These are phyloP conservation scores for Oscheius sp. DNA, from an alignment of 2,888 invertebrate species.

Conservation along the genomic window DNA sequence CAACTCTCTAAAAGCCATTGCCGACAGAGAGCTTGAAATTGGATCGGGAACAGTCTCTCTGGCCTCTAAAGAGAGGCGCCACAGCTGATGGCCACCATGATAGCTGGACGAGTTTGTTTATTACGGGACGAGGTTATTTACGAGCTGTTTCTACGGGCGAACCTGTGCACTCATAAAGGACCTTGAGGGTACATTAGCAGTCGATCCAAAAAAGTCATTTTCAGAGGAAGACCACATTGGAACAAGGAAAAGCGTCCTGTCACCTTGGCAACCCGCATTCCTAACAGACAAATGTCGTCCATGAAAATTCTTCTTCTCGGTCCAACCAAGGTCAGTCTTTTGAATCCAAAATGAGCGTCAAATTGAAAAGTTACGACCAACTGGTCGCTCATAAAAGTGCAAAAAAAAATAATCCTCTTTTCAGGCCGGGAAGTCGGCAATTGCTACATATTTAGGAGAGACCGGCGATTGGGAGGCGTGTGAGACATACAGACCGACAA, in stretches of 20 bases:
- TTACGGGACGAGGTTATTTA: background rate
- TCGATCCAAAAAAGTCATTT: background rate
- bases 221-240: background rate
- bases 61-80: background rate
- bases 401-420: conserved; percentile 20
- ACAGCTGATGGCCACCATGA: conserved; percentile 3
- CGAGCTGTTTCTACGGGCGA: background rate
- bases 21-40: background rate
- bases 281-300: conserved; percentile 7
- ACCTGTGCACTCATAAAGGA: conserved; percentile 6
- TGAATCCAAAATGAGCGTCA: conserved; percentile 6
- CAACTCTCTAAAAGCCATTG: too few relatives aligned
- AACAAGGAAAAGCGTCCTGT: background rate
- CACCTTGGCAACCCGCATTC: conserved; percentile 24
- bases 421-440: conserved; percentile 61
- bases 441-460: conserved; percentile 60
- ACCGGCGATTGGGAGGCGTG: conserved; percentile 45
- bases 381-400: background rate
- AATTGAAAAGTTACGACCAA: conserved; percentile 22
- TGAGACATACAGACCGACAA: conserved; percentile 61
- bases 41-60: conserved; percentile 2
- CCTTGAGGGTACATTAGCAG: conserved; percentile 4
- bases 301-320: conserved; percentile 31
- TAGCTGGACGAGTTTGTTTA: background rate
- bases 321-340: conserved; percentile 26